These are phyloP conservation scores for Thamnophis elegans DNA, from an alignment of 2,797 vertebrate genomes.

Conservation along the genomic window DNA sequence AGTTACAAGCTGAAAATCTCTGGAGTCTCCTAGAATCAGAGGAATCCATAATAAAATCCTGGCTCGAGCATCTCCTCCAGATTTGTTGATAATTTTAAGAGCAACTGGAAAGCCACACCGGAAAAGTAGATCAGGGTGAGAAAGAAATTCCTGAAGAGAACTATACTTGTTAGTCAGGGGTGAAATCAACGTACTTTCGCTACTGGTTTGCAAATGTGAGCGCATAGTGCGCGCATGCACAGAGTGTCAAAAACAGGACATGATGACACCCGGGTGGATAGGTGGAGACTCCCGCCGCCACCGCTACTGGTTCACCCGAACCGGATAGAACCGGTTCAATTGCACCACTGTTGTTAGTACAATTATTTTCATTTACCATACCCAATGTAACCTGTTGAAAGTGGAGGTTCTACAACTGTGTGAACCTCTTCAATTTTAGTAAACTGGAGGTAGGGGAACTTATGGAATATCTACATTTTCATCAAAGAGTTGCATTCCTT, in stretches of 20 bases:
- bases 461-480: neutral
- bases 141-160: neutral
- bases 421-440: neutral
- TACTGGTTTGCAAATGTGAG: no score
- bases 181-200: no score
- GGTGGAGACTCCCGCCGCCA: no score
- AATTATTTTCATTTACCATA: neutral
- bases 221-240: no score
- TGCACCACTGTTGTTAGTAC: neutral
- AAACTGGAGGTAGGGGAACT: neutral
- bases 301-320: no score
- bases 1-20: neutral
- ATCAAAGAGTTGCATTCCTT: neutral
- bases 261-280: no score
- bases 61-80: neutral
- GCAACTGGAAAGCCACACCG: neutral
- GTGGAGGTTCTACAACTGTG: neutral
- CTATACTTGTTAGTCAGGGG: neutral
- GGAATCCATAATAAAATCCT: neutral
- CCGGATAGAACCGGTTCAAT: no score
- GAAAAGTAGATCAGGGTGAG: slow-evolving; percentile 22
- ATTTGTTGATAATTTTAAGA: neutral
- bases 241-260: no score
- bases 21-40: neutral
- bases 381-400: neutral